A percentile compares a stretch with the other conserved stretches of the same genome.
Conservation (phyloP, 2,797 vertebrate genomes). For the Gymnothorax reevesii region DNA sequence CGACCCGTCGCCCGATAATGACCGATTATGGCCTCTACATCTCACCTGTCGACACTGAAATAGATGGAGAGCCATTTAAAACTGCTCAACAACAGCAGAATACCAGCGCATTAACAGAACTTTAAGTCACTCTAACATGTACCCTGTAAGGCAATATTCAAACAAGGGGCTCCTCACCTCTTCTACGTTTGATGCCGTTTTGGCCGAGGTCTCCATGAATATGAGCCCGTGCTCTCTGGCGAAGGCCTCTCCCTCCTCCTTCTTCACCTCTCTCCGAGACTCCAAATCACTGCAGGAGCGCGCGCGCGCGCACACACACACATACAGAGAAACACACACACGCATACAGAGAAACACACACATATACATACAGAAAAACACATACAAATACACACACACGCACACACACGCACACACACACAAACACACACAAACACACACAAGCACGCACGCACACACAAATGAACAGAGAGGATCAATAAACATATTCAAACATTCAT, state of each 20-base stretch:
- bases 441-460: no score
- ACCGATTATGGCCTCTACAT: neutral
- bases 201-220: conserved; percentile 99
- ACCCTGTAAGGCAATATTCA: no score
- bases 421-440: no score
- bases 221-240: conserved; percentile 97
- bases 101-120: neutral
- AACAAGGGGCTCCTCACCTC: conserved; percentile 77
- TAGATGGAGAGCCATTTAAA: neutral
- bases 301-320: neutral
- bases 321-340: neutral
- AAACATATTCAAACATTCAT: no score
- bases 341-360: neutral
- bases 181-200: conserved; percentile 98
- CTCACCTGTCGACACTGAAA: neutral
- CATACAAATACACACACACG: neutral
- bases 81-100: no score
- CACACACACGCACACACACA: no score
- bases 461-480: no score
- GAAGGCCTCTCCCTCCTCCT: conserved; percentile 98
- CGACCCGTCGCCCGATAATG: neutral
- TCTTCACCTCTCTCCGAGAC: conserved; percentile 98
- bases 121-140: neutral
- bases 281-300: conserved; percentile 84
- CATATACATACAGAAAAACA: neutral